A percentile compares a stretch with the other conserved stretches of the same genome.
Conservation (phyloP, 2,113 vertebrate species). For the Cervus canadensis region DNA sequence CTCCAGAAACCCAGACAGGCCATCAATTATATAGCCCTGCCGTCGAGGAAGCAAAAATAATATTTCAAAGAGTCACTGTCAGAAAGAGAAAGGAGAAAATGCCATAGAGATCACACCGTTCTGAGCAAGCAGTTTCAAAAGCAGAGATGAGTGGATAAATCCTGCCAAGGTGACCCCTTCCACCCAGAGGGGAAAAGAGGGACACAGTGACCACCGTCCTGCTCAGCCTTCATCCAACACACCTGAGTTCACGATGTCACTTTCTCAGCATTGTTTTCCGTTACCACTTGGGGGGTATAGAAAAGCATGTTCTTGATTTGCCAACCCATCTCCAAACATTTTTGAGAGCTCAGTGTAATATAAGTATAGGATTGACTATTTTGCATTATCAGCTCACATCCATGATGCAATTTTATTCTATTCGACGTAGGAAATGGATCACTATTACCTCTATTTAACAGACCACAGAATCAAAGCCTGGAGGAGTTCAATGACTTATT, state of each 20-base stretch:
- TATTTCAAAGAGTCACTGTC: constrained; percentile 75
- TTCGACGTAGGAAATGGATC: background rate
- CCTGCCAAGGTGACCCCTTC: background rate
- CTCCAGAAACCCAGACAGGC: constrained; percentile 72
- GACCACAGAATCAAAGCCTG: background rate
- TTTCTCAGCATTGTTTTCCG: background rate
- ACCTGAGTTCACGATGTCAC: background rate
- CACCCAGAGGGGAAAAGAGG: too few species aligned
- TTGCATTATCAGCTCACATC: background rate
- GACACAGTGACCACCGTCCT: rapidly evolving
- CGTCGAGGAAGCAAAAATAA: constrained; percentile 71
- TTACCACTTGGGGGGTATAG: background rate
- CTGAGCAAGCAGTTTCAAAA: constrained; percentile 62
- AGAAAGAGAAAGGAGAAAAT: constrained; percentile 75
- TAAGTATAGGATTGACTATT: background rate
- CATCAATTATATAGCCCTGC: constrained; percentile 81
- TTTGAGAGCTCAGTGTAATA: background rate
- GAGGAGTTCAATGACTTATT: background rate
- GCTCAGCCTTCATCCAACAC: background rate
- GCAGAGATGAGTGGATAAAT: background rate
- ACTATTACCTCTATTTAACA: background rate
- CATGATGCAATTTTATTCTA: background rate
- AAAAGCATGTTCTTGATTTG: background rate
- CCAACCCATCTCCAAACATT: background rate
- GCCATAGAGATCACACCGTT: constrained; percentile 55